Percentiles rank a stretch among this genome's conserved stretches.
Evolutionary conservation across 2,888 invertebrate genomes (phyloP).

Genomic region (Oscheius sp.): DNA sequence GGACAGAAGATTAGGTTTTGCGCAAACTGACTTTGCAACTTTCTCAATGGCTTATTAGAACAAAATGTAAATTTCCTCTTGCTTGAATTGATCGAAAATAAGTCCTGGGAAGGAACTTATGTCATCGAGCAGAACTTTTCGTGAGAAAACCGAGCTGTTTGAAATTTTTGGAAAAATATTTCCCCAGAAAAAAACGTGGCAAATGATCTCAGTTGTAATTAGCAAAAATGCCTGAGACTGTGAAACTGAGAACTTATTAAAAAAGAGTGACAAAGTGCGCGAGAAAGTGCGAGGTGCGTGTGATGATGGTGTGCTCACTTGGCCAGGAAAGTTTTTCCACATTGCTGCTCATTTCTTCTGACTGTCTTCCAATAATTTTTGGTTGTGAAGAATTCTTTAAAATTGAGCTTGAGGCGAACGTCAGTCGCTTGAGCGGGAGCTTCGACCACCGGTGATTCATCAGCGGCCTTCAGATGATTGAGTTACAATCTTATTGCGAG

Average conservation of each 20-base stretch:
- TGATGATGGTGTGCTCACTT: conserved; percentile 48
- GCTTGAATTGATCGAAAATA: no score
- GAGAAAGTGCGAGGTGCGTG: neutral
- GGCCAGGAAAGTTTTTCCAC: conserved; percentile 59
- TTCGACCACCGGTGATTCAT: conserved; percentile 39
- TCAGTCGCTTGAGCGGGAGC: conserved; percentile 53
- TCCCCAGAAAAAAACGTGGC: no score
- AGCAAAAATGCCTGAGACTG: no score
- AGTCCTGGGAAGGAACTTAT: no score
- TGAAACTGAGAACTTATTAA: neutral
- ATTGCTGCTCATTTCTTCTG: conserved; percentile 62
- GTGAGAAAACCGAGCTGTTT: no score
- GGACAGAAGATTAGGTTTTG: neutral
- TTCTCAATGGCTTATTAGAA: no score
- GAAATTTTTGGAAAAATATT: no score
- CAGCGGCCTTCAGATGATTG: conserved; percentile 26
- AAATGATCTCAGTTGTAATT: no score
- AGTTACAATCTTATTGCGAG: conserved; percentile 41
- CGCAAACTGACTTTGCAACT: no score
- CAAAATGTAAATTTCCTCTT: no score
- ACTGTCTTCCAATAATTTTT: conserved; percentile 70
- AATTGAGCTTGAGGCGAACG: conserved; percentile 62
- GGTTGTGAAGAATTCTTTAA: conserved; percentile 68
- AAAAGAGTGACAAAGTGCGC: neutral
- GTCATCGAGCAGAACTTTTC: no score